Conservation (phyloP, 2,113 vertebrate genomes). For the Oriolus oriolus region DNA sequence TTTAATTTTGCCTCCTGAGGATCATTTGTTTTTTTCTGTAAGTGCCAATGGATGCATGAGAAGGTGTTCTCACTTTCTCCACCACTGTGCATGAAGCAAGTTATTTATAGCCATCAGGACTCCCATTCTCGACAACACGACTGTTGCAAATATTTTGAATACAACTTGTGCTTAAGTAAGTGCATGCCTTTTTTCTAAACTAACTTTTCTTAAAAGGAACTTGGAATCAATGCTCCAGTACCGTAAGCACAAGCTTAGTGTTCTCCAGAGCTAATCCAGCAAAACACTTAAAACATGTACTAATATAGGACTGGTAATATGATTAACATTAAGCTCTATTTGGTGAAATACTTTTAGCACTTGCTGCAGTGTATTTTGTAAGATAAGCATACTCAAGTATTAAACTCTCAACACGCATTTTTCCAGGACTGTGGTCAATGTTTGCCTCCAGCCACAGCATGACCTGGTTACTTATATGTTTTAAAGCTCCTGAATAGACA, state of each 20-base stretch:
- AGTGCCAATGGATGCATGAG: background rate
- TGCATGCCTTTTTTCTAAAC: background rate
- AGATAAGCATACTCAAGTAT: background rate
- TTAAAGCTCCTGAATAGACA: constrained; percentile 2
- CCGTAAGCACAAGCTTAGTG: background rate
- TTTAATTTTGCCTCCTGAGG: background rate
- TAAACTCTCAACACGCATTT: constrained; percentile 14
- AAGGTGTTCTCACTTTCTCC: background rate
- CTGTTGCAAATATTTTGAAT: background rate
- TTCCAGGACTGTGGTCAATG: background rate
- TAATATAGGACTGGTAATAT: constrained; percentile 19
- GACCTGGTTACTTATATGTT: background rate
- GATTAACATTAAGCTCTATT: constrained; percentile 37
- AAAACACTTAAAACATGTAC: background rate
- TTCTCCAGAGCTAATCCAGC: background rate
- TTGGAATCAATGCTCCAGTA: background rate
- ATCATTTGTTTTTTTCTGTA: background rate
- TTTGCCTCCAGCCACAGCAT: constrained; percentile 9
- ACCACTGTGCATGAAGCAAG: background rate
- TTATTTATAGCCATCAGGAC: background rate
- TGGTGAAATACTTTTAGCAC: background rate
- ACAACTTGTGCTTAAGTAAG: background rate
- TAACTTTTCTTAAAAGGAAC: background rate
- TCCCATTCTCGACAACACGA: background rate
- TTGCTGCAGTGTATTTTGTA: background rate